Evolutionary conservation across 1,140 invertebrate genomes (phyloP), one percentile per base, ranked within the genome.

Genomic region (Chionoecetes opilio): DNA sequence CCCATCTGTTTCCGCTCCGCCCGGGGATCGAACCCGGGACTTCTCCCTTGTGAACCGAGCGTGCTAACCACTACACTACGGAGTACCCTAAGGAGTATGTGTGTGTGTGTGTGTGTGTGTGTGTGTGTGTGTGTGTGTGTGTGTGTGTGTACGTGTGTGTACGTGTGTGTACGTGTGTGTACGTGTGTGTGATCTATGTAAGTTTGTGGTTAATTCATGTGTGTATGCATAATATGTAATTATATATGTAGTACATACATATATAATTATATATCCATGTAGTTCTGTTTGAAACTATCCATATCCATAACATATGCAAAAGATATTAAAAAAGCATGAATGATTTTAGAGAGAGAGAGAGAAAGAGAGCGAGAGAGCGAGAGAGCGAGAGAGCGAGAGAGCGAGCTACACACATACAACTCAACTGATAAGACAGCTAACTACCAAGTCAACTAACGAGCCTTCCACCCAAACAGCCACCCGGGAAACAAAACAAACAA

Each of bases 331-430:
- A 46, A 53, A 14, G 46, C 11, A 53, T 31, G 32, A 3, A 26
- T 11, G 82, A 9, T 31, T 31, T 29, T 17, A 84, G 82, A 84
- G 82, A 84, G 82, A 84, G 82, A 84, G 82, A 84, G 82, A 84
- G 82, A 84, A n/a, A 84, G 82, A 84, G 82, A 84, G 82, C 21
- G 82, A 84, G 82, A 84, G 82, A 84, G 82, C 21, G 82, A 84
- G 82, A 84, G 82, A 84, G 82, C 21, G 82, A 84, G 82, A 84
- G 82, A 84, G 82, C 21, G 82, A 84, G 82, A 84, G 82, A 84
- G 82, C 21, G 82, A 84, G 82, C 21, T 17, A 84, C 17, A 84
- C 32, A 9, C 82, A 84, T 29, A 84, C 9, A 84, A 26, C 9
- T 6, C 53, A 75, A 26, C 9, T 3, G 26, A 21, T 3, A 3